Base-by-base conservation (phyloP, 1,140 invertebrate species). In the Mizuhopecten yessoensis region DNA sequence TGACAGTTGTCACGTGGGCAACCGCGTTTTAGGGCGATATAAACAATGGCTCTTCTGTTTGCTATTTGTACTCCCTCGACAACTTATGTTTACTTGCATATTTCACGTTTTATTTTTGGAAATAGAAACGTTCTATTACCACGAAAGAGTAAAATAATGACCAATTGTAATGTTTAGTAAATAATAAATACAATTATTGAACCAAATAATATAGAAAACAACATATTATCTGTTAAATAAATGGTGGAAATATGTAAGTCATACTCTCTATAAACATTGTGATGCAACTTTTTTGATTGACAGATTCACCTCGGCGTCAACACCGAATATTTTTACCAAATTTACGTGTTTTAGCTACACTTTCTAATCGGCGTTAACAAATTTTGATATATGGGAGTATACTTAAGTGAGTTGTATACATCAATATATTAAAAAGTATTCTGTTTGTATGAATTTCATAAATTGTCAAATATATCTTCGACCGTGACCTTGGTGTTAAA, bases 261-360 rank as follows among this genome's bases (percentile, higher is more conserved):
- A 75, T 13, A 75, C 57, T 75, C 57, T 29, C 57, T n/a, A 75
- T 75, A 75, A 75, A 75, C 57, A 75, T 75, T 75, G 57, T 75
- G 57, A 75, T 75, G 57, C 57, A 75, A 75, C 57, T 75, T 75
- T 75, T 75, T 75, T 75, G 57, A 75, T 75, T 75, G 57, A 75
- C 57, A 75, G 57, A 75, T 75, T 75, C 57, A 29, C 17, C 57
- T n/a, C 57, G 9, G 23, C n/a, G 57, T n/a, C 57, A 75, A 75
- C 57, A 75, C 23, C 23, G 57, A 75, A 75, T 75, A 75, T 75
- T 75, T 75, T 75, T 75, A 29, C 29, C 57, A 17, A 75, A 17
- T 75, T n/a, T 75, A n/a, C 11, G 57, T 75, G 57, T 29, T 75
- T n/a, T 75, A 75, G n/a, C 5, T 29, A 0, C 2, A 7, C 1